A percentile compares a stretch with the other conserved stretches of the same genome.
These are phyloP conservation scores for Apis laboriosa DNA, from an alignment of 1,140 invertebrate genomes.

Conservation along the genomic window DNA sequence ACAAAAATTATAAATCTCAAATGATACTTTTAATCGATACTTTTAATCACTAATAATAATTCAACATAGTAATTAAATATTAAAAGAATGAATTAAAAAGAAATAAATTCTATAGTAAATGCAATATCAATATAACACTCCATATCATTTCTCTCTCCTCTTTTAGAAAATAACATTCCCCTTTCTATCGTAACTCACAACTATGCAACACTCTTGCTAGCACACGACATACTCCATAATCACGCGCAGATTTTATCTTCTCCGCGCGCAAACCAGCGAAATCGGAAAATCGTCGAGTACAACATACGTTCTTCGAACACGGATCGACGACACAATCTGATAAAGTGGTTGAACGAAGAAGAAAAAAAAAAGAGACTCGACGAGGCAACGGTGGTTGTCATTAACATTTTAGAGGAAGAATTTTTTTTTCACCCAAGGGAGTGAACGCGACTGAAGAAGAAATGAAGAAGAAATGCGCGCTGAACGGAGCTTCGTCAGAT, in stretches of 20 bases:
- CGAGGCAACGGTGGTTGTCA: background rate
- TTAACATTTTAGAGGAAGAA: background rate
- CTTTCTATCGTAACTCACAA: background rate
- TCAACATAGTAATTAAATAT: background rate
- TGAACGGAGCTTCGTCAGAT: constrained; percentile 13
- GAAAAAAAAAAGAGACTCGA: background rate
- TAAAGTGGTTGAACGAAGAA: background rate
- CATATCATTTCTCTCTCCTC: background rate
- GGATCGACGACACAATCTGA: background rate
- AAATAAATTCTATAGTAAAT: background rate
- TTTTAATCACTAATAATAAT: no score
- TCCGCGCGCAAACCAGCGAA: background rate
- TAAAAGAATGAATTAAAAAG: background rate
- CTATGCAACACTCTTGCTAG: background rate
- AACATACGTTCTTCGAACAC: background rate
- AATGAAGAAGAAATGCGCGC: background rate
- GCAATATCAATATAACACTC: no score
- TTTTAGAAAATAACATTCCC: background rate
- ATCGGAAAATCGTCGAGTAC: background rate
- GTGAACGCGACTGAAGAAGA: background rate
- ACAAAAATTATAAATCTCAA: no score
- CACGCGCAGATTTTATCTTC: background rate
- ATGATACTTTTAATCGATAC: no score
- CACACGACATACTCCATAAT: no score
- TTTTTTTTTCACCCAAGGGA: background rate